These are phyloP conservation scores for Lamprologus ornatipinnis DNA, from an alignment of 2,113 vertebrate species.

Conservation along the genomic window DNA sequence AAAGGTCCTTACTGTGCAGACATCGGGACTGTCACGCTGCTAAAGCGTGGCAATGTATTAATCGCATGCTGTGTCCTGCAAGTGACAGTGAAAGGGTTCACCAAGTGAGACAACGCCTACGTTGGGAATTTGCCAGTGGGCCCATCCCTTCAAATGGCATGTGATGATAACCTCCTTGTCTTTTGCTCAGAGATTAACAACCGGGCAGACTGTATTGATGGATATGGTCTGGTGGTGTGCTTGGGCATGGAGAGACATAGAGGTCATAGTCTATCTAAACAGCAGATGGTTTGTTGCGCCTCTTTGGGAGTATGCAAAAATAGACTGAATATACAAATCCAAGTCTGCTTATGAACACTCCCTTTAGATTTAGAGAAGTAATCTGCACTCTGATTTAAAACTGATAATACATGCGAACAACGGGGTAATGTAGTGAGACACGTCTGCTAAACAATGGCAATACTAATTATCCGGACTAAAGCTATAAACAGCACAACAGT, in stretches of 20 bases:
- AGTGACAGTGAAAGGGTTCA: conserved; percentile 14
- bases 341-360: background rate
- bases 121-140: conserved; percentile 28
- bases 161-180: conserved; percentile 47
- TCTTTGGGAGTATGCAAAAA: conserved; percentile 37
- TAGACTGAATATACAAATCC: conserved; percentile 18
- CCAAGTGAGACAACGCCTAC: conserved; percentile 14
- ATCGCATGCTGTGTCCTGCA: conserved; percentile 13
- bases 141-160: conserved; percentile 19
- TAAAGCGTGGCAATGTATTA: conserved; percentile 19
- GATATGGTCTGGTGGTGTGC: conserved; percentile 25
- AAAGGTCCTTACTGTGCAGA: background rate
- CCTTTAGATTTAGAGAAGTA: background rate
- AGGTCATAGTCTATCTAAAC: conserved; percentile 66
- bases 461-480: conserved; percentile 4
- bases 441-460: background rate
- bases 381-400: background rate
- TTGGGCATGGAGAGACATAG: conserved; percentile 26
- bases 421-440: background rate
- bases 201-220: conserved; percentile 4
- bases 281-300: conserved; percentile 61
- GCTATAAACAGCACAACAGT: background rate
- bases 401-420: background rate
- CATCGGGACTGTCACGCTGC: background rate
- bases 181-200: conserved; percentile 33